Base-by-base conservation (phyloP, 2,888 invertebrate genomes). In the Microplitis deprimator region DNA sequence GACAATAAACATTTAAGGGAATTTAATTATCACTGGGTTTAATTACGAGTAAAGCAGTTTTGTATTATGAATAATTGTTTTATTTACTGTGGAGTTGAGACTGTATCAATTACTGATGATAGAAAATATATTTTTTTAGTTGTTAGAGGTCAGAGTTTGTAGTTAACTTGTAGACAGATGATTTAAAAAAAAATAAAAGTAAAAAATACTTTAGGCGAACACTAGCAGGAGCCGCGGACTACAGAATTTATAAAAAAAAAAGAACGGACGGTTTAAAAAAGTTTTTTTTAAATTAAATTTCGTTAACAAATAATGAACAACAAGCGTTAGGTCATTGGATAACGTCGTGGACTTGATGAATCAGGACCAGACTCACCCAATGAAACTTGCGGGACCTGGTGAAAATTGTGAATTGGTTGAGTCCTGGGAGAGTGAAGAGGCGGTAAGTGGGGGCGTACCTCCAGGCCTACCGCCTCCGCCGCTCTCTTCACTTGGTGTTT, bases 401-500 rank as follows among this genome's bases (percentile, higher is more conserved):
- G 89, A 89, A 83, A 88, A 88, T 84, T 89, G 88, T 84, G 89
- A 85, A 85, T 85, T 87, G 87, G 87, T 80, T 87, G 83, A 83
- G 87, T 90, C 89, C 87, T 89, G 88, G 83, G 88, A 88, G 85
- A 87, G 87, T 84, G 89, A 90, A 90, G 88, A 89, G 90, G 86
- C 91, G 92, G 92, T 92, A 92, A 93, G 92, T 90, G 94, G 92
- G 91, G 95, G 93, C 84, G 92, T 91, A 84, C 92, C 91, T 84
- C 92, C 92, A 73, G 91, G 90, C 83, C 91, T 91, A 85, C 91
- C 91, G 83, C 90, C 90, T 84, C 93, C 92, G 90, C 95, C 95
- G 91, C 94, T 93, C 92, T 96, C 96, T 92, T 96, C 96, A 90
- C 96, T 96, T 89, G 96, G 96, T 88, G 96, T 96, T 92, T 96